Conservation (phyloP, 2,797 vertebrate genomes). For the Helicolenus hilgendorfi region DNA sequence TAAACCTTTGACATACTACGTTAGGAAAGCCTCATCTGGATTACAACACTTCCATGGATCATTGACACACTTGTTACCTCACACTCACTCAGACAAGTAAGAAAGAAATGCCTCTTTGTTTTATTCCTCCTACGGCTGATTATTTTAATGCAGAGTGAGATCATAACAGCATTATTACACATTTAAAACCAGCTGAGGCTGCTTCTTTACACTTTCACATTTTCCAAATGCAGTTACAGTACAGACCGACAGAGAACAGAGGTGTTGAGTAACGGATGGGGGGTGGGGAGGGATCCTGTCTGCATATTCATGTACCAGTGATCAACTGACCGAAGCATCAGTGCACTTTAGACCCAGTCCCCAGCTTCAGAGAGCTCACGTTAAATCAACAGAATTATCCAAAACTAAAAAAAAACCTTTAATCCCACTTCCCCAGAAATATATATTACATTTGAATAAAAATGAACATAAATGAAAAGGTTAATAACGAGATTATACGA, state of each 20-base stretch:
- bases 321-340: background rate
- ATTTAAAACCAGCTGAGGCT: constrained; percentile 14
- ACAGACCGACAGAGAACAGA: background rate
- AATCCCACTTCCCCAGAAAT: background rate
- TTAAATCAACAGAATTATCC: background rate
- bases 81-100: background rate
- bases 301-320: background rate
- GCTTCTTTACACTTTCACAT: background rate
- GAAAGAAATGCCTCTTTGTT: background rate
- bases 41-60: background rate
- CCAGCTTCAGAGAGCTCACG: background rate
- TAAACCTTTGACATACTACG: background rate
- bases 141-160: constrained; percentile 21
- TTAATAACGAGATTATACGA: background rate
- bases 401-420: no score
- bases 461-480: background rate
- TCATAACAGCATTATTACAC: background rate
- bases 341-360: background rate
- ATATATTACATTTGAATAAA: background rate
- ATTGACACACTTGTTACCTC: background rate
- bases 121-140: background rate
- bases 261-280: background rate
- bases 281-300: background rate
- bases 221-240: background rate
- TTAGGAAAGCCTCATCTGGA: background rate